phyloP scores from a whole-genome alignment of 1,140 invertebrate genomes.

The Pseudomyrmex sp. region DNA sequence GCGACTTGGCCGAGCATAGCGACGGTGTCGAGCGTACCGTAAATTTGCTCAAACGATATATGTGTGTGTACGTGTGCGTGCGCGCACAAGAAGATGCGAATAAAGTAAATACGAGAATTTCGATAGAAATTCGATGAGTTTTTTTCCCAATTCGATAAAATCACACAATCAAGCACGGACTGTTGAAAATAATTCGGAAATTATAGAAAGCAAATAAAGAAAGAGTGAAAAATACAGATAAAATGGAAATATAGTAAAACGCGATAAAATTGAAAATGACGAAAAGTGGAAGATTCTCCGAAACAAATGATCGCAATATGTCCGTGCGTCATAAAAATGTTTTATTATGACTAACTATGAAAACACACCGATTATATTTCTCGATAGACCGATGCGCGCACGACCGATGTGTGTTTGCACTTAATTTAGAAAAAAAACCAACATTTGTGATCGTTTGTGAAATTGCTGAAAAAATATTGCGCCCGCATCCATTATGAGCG shows the following conservation, averaged over 20 bases:
- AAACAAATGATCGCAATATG: not conserved
- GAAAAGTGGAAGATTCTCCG: not conserved
- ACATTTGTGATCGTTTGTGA: slow-evolving; percentile 65
- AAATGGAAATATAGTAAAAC: not conserved
- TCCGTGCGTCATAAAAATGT: not conserved
- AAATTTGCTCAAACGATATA: slow-evolving; percentile 60
- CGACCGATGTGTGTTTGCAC: slow-evolving; percentile 13
- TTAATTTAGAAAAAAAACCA: slow-evolving; percentile 42
- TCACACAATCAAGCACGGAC: not conserved
- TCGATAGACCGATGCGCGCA: not conserved
- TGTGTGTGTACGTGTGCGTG: too few species aligned
- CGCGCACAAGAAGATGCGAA: slow-evolving; percentile 15
- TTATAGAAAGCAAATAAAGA: not conserved
- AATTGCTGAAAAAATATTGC: slow-evolving; percentile 55
- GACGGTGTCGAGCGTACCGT: slow-evolving; percentile 73
- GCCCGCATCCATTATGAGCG: slow-evolving; percentile 53
- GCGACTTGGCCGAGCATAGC: slow-evolving; percentile 55
- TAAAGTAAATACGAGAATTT: slow-evolving; percentile 22
- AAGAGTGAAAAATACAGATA: not conserved
- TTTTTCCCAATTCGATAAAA: not conserved
- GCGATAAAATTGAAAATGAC: not conserved
- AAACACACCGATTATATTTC: not conserved
- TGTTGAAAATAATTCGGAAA: slow-evolving; percentile 18
- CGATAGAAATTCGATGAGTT: not conserved
- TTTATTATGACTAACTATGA: not conserved